These are phyloP conservation scores for Gnathonemus longibarbis DNA, from an alignment of 2,113 vertebrate species.

Conservation along the genomic window DNA sequence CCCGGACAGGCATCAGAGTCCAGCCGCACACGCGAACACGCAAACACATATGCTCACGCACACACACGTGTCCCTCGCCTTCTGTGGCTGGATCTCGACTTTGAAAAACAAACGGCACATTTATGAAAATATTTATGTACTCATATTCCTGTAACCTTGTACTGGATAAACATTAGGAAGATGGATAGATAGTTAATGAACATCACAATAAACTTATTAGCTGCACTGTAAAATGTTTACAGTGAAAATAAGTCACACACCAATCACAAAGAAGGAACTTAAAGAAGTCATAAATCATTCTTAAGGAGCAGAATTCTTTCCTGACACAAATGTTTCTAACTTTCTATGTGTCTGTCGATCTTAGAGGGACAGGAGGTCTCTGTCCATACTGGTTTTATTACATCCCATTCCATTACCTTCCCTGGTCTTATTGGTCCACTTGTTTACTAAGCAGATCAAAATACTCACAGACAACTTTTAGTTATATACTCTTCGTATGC, in stretches of 20 bases:
- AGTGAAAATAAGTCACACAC: not conserved
- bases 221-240: not conserved
- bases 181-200: not conserved
- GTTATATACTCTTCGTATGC: not conserved
- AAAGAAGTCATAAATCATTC: not conserved
- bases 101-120: not conserved
- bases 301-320: not conserved
- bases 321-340: not conserved
- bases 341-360: not conserved
- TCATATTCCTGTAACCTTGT: not conserved
- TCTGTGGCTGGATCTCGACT: not conserved
- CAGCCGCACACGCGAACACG: conserved; percentile 8
- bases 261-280: not conserved
- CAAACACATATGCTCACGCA: conserved; percentile 13
- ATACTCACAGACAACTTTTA: not conserved
- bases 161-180: not conserved
- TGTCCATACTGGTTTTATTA: not conserved
- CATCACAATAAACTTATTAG: not conserved
- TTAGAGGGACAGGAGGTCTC: no score
- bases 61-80: not conserved
- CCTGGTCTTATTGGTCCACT: not conserved
- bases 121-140: not conserved
- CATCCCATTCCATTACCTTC: not conserved
- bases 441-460: not conserved
- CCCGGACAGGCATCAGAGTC: conserved; percentile 53